phyloP scores from a whole-genome alignment of 2,888 invertebrate genomes.

The Imbricaverruca yamaguchii region DNA sequence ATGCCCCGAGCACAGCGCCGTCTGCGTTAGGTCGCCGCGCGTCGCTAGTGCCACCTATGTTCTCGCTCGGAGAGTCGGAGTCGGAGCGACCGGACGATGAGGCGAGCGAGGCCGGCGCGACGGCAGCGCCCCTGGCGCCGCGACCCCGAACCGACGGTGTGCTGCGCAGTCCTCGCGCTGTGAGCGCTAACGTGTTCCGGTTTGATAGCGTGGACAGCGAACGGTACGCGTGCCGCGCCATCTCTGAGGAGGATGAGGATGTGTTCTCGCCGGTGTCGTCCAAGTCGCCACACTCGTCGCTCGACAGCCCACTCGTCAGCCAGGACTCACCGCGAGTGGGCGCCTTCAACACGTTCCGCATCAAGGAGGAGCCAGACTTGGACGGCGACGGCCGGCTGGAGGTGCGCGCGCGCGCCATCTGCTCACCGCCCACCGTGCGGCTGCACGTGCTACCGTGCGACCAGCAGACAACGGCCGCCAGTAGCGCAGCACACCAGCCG shows the following conservation, averaged over 20 bases:
- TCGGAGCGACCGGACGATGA: background rate
- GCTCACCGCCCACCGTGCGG: background rate
- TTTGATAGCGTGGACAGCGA: conserved; percentile 46
- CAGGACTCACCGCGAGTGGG: conserved; percentile 34
- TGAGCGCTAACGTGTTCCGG: conserved; percentile 46
- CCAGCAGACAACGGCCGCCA: background rate
- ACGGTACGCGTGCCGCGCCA: conserved; percentile 38
- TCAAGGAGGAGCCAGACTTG: conserved; percentile 46
- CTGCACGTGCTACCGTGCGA: background rate
- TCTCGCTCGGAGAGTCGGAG: background rate
- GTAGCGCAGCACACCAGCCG: background rate
- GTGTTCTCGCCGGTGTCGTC: conserved; percentile 49
- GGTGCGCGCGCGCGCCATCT: background rate
- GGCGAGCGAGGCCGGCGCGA: conserved; percentile 22
- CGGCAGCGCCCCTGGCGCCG: background rate
- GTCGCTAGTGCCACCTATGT: background rate
- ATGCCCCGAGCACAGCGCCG: background rate
- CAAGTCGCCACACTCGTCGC: conserved; percentile 39
- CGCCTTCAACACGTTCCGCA: conserved; percentile 48
- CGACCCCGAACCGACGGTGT: background rate
- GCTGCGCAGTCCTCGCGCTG: conserved; percentile 28
- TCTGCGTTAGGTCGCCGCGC: background rate
- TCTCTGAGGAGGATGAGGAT: conserved; percentile 48
- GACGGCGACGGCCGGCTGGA: conserved; percentile 37
- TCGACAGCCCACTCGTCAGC: conserved; percentile 5